Percentiles rank a stretch among this genome's conserved stretches.
Evolutionary conservation across 2,888 invertebrate species (phyloP).

Genomic region (Pammene aurita): DNA sequence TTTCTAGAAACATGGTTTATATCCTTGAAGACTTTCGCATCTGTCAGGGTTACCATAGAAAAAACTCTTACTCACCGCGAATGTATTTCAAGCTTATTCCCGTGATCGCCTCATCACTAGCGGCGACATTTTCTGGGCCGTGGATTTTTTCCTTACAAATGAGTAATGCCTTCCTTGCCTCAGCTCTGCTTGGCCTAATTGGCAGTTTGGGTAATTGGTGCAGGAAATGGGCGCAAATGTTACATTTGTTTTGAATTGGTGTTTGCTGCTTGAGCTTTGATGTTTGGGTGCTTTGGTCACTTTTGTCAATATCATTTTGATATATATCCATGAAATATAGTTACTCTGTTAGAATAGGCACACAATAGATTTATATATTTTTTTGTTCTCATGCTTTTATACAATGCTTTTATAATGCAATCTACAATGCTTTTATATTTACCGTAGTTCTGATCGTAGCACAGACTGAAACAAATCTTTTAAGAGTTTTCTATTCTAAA

Average conservation of each 20-base stretch:
- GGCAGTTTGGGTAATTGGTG: conserved; percentile 37
- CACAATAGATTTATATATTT: no score
- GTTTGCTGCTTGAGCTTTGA: conserved; percentile 3
- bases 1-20: no score
- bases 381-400: no score
- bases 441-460: no score
- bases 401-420: no score
- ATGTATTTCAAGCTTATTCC: background rate
- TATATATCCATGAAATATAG: background rate
- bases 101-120: conserved; percentile 47
- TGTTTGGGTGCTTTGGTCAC: background rate
- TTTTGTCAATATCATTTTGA: background rate
- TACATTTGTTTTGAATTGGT: conserved; percentile 4
- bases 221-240: conserved; percentile 1
- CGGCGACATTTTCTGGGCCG: conserved; percentile 70
- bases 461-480: no score
- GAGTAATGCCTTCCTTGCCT: conserved; percentile 49
- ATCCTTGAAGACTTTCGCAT: no score
- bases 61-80: no score
- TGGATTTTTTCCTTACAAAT: conserved; percentile 68
- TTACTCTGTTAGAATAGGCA: no score
- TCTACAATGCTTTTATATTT: no score
- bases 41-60: no score
- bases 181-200: conserved; percentile 43
- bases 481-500: no score